Base-by-base conservation (phyloP, 2,113 vertebrate genomes). In the Chascanopsetta lugubris region DNA sequence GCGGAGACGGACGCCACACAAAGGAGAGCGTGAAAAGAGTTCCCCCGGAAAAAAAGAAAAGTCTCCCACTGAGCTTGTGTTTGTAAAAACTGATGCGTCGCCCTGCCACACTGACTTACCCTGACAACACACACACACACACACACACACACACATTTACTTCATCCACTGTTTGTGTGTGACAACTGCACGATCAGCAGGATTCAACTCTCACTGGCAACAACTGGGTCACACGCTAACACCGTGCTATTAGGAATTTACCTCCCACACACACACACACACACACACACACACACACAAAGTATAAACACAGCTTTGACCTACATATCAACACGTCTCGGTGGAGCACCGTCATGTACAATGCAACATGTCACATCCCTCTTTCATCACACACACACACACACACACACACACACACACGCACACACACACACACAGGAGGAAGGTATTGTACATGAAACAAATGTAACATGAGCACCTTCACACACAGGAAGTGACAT, bases 191-290 rank as follows among this genome's bases (percentile, higher is more conserved):
- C 32, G 9, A 70, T 85, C 72, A 80, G 73, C 60, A 59, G 68
- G 80, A 74, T 72, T 85, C 83, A 72, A 83, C 69, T 49, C 66
- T 43, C 51, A 51, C 29, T 75, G 75, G 81, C 76, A 77, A 71
- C 72, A 80, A 69, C 74, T 73, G 67, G 80, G 69, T 77, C 71
- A 77, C 46, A 57, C 20, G 22, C 53, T 74, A 69, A 76, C 66
- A 49, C 24, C 0, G 25, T 17, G 24, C 53, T 61, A 34, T 68
- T 60, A 25, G 48, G 61, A 69, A 38, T 59, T 58, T 13, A n/a
- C 63, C 62, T 47, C 64, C 45, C 9, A 70, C 58, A 51, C 29
- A 36, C 12, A 22, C 18, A 32, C 32, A 24, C 29, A 57, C 27
- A 43, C 27, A 36, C 46, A 64, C 34, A 81, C 42, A 20, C 27